Conservation (phyloP, 2,113 vertebrate species). For the Spilogale gracilis region DNA sequence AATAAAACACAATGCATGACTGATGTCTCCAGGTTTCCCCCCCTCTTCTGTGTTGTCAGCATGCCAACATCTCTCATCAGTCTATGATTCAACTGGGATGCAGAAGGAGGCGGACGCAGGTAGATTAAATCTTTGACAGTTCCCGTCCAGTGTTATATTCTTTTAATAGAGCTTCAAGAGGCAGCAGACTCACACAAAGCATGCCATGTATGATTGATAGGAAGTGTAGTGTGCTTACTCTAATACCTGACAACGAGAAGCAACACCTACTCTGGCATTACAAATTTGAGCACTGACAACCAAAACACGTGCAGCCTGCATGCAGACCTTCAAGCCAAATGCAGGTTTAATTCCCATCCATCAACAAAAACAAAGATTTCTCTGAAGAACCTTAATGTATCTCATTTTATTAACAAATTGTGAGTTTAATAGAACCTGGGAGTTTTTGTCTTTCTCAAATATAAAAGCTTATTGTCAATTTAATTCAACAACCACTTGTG, state of each 20-base stretch:
- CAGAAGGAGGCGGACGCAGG: not conserved
- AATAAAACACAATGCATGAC: slow-evolving; percentile 14
- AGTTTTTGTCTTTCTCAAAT: not conserved
- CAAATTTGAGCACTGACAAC: slow-evolving; percentile 20
- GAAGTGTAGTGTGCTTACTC: slow-evolving; percentile 53
- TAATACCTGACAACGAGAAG: slow-evolving; percentile 35
- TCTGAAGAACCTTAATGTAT: not conserved
- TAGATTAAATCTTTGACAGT: slow-evolving; percentile 68
- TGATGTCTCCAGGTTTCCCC: not conserved
- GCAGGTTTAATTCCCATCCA: slow-evolving; percentile 14
- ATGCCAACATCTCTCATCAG: slow-evolving; percentile 18
- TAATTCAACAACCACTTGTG: not conserved
- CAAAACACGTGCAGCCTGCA: not conserved
- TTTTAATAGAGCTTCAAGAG: slow-evolving; percentile 66
- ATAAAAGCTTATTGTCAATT: not conserved
- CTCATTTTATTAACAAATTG: slow-evolving; percentile 41
- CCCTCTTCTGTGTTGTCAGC: not conserved
- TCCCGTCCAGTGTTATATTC: not conserved
- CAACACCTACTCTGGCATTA: slow-evolving; percentile 3
- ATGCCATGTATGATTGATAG: slow-evolving; percentile 53
- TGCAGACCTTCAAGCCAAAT: not conserved
- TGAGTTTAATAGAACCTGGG: not conserved
- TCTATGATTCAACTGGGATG: slow-evolving; percentile 5
- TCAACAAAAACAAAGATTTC: slow-evolving; percentile 5
- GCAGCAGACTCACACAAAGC: slow-evolving; percentile 21